Percentiles rank a stretch among this genome's conserved stretches.
These are phyloP conservation scores for Synodontis membranacea DNA, from an alignment of 2,113 vertebrate species.

Conservation along the genomic window DNA sequence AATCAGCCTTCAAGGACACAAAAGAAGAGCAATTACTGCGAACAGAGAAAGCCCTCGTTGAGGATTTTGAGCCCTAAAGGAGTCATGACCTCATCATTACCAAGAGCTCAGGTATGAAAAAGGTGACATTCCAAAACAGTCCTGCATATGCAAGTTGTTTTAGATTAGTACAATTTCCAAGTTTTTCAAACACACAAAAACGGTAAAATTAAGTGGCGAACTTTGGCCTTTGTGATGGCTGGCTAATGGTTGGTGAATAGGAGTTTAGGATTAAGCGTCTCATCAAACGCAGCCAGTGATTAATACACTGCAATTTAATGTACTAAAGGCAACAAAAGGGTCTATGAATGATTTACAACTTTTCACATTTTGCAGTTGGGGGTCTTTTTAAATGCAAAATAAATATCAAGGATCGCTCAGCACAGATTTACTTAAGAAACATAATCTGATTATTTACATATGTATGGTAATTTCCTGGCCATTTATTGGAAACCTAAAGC, in stretches of 20 bases:
- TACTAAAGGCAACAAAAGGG: background rate
- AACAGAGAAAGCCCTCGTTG: constrained; percentile 46
- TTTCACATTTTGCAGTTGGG: background rate
- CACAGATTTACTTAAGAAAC: background rate
- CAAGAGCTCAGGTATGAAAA: constrained; percentile 41
- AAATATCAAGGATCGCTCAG: background rate
- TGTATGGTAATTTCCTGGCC: background rate
- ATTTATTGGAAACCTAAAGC: background rate
- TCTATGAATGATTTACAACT: background rate
- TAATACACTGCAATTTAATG: background rate
- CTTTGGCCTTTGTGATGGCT: too few relatives aligned
- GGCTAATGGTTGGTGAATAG: background rate
- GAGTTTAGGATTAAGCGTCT: background rate
- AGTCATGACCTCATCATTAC: constrained; percentile 49
- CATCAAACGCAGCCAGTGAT: background rate
- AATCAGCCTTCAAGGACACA: constrained; percentile 48
- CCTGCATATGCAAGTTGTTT: background rate
- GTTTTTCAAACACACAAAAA: too few relatives aligned
- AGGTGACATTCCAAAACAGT: constrained; percentile 23
- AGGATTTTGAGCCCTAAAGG: constrained; percentile 47
- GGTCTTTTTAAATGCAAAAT: background rate
- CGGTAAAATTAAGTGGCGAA: background rate
- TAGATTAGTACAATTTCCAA: too few relatives aligned
- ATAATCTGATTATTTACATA: background rate
- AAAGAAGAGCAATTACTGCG: constrained; percentile 55